Evolutionary conservation across 2,888 invertebrate genomes (phyloP).

Genomic region (Pyrrhia umbra): DNA sequence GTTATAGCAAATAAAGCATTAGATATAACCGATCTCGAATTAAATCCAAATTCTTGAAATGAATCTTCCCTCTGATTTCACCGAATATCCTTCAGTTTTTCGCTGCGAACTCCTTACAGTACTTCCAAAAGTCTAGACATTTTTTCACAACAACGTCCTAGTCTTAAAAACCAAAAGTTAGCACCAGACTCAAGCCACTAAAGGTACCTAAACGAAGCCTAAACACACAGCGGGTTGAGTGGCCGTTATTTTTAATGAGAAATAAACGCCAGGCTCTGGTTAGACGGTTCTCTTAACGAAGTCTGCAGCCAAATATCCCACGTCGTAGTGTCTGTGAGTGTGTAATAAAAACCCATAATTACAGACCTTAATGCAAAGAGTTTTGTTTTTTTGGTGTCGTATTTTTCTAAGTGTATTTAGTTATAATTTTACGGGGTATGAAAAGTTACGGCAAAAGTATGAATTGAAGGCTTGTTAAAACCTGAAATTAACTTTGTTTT

Average conservation of each 20-base stretch:
- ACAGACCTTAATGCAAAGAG: conserved; percentile 46
- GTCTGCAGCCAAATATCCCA: conserved; percentile 59
- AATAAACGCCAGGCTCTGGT: conserved; percentile 62
- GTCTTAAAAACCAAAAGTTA: conserved; percentile 30
- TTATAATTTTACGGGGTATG: conserved; percentile 9
- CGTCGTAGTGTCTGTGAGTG: conserved; percentile 55
- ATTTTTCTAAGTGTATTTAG: conserved; percentile 3
- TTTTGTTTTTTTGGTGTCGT: conserved; percentile 31
- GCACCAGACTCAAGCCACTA: conserved; percentile 27
- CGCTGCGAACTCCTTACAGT: too few species aligned
- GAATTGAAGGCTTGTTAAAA: too few species aligned
- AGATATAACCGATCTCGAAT: too few species aligned
- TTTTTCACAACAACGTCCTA: conserved; percentile 18
- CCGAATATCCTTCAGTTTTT: too few species aligned
- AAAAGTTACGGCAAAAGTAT: too few species aligned
- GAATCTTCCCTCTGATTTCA: too few species aligned
- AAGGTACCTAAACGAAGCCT: conserved; percentile 37
- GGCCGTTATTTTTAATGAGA: conserved; percentile 67
- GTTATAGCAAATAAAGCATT: too few species aligned
- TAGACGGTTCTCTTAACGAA: conserved; percentile 61
- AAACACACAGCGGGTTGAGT: conserved; percentile 57
- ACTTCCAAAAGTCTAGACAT: conserved; percentile 35
- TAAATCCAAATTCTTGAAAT: too few species aligned
- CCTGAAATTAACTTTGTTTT: too few species aligned
- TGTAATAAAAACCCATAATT: conserved; percentile 63